Base-by-base conservation (phyloP, 2,888 invertebrate species). In the Chelonus formosanus region DNA sequence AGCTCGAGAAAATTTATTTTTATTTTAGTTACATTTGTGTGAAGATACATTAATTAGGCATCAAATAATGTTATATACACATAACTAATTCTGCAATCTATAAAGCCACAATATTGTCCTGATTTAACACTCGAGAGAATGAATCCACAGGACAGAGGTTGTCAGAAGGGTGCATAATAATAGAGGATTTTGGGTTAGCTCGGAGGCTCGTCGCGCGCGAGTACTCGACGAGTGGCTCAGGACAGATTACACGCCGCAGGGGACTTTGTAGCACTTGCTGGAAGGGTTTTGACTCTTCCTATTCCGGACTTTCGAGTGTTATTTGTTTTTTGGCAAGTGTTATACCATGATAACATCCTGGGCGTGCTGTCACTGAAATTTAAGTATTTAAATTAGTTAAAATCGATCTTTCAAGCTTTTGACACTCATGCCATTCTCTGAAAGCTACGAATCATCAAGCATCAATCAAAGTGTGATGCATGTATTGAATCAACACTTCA, bases 161-260 rank as follows among this genome's bases (percentile, higher is more conserved):
- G 59, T 56, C 72, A 73, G 71, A 76, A 75, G 80, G 79, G 80
- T 81, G 80, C 82, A 82, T 82, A 80, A 75, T 81, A 81, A 81
- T 82, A 70, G 75, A 75, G 83, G 82, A 83, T 83, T 84, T 71
- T 79, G 73, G 76, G 80, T 80, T 76, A 75, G 77, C 74, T 70
- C 58, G 69, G 74, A 76, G 75, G 75, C 69, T 68, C 50, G 45
- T 58, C 65, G 67, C 61, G 66, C 67, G 67, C 56, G 60, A 67
- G 73, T 71, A 74, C 74, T 70, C 75, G 75, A 71, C 74, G 78
- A 76, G 76, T 78, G 77, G 78, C 71, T 75, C 76, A 78, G 77
- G 78, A 79, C 80, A 80, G 84, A 83, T 84, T 84, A 83, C 82
- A 81, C 76, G 75, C 84, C 83, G 68, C 82, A 80, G 76, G 77